Evolutionary conservation across 2,113 vertebrate genomes (phyloP).

Genomic region (Myiopsitta monachus): DNA sequence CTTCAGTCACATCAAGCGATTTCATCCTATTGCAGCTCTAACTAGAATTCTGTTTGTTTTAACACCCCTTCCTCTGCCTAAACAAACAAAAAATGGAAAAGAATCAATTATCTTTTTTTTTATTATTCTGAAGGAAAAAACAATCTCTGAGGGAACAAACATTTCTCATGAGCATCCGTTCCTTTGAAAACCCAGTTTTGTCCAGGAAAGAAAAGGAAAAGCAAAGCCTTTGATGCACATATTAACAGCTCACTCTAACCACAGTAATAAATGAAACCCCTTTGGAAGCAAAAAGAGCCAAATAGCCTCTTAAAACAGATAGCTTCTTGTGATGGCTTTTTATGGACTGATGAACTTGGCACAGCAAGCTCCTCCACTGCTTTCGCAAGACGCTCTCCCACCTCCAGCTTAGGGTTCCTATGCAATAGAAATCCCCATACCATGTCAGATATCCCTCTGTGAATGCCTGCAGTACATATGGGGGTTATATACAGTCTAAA

Average conservation of each 20-base stretch:
- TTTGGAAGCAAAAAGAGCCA: not conserved
- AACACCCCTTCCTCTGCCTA: not conserved
- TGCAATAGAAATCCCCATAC: not conserved
- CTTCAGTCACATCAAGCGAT: not conserved
- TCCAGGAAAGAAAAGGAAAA: not conserved
- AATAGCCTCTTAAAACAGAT: slow-evolving; percentile 3
- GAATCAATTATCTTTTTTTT: not conserved
- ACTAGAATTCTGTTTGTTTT: not conserved
- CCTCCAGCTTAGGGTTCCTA: not conserved
- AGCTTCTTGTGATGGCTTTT: not conserved
- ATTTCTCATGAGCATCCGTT: not conserved
- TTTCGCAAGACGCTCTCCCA: not conserved
- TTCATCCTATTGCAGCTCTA: not conserved
- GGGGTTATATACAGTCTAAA: not conserved
- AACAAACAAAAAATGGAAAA: slow-evolving; percentile 35
- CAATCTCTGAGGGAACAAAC: not conserved
- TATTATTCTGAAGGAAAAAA: not conserved
- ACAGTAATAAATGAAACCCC: not conserved
- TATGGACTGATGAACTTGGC: not conserved
- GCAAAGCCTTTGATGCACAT: not conserved
- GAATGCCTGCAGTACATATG: not conserved
- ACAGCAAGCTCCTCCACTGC: not conserved
- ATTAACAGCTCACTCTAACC: not conserved
- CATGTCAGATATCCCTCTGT: not conserved
- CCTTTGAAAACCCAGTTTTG: slow-evolving; percentile 7